These are phyloP conservation scores for Argopecten irradians DNA, from an alignment of 1,140 invertebrate species.

Conservation along the genomic window DNA sequence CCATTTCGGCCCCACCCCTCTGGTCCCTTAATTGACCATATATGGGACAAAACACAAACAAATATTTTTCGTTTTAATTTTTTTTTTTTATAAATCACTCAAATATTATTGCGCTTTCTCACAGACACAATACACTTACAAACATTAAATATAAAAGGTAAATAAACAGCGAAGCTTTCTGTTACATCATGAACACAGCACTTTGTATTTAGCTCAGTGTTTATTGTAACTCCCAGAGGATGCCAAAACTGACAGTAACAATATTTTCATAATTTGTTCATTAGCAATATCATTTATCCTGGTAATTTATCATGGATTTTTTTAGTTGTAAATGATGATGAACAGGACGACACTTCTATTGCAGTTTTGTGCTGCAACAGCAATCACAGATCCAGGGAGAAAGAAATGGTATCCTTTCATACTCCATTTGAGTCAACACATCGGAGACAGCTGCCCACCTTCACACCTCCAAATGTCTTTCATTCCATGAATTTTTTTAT, in stretches of 20 bases:
- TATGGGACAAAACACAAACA: neutral
- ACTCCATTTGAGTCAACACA: neutral
- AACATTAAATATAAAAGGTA: slow-evolving; percentile 23
- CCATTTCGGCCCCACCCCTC: too few relatives aligned
- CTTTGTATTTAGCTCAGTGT: neutral
- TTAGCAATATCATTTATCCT: neutral
- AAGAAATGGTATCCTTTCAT: neutral
- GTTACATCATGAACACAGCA: neutral
- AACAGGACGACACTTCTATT: slow-evolving; percentile 12
- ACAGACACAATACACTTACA: neutral
- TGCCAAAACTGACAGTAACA: neutral
- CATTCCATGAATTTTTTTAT: neutral
- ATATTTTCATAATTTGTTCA: neutral
- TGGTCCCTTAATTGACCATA: too few relatives aligned
- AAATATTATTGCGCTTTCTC: neutral
- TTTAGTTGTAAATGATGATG: neutral
- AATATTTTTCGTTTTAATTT: neutral
- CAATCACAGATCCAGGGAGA: slow-evolving; percentile 5
- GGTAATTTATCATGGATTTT: neutral
- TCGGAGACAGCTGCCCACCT: neutral
- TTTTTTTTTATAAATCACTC: slow-evolving; percentile 11
- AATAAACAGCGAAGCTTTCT: neutral
- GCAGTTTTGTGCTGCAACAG: neutral
- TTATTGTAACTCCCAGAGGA: neutral
- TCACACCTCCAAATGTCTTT: neutral